Percentiles rank a stretch among this genome's conserved stretches.
Evolutionary conservation across 2,113 vertebrate genomes (phyloP).

Genomic region (Mustela lutreola): DNA sequence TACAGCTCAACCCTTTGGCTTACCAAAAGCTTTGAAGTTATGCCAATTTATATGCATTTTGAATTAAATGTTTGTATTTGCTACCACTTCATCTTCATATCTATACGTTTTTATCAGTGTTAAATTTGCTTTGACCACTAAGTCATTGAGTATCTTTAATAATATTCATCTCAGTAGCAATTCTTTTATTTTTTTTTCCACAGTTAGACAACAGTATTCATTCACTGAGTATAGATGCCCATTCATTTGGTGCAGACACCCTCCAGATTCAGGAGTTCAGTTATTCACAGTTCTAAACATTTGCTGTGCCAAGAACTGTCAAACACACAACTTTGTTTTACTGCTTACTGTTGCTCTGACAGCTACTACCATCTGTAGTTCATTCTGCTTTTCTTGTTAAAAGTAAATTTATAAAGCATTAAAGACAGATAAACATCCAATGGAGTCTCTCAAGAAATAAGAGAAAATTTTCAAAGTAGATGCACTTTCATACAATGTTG

Average conservation of each 20-base stretch:
- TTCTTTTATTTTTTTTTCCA: not conserved
- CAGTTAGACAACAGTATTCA: not conserved
- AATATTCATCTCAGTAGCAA: not conserved
- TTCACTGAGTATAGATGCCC: not conserved
- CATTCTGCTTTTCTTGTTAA: slow-evolving; percentile 15
- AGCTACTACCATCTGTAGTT: not conserved
- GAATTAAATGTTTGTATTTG: slow-evolving; percentile 10
- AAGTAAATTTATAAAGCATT: slow-evolving; percentile 37
- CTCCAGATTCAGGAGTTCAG: not conserved
- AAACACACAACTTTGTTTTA: slow-evolving; percentile 9
- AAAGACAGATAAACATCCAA: not conserved
- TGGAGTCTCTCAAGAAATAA: slow-evolving; percentile 3
- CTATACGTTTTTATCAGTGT: not conserved
- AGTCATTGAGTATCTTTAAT: not conserved
- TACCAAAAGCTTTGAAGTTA: not conserved
- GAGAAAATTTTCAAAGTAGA: not conserved
- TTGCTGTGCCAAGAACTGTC: not conserved
- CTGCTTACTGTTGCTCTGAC: not conserved
- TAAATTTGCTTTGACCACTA: slow-evolving; percentile 18
- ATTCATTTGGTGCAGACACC: not conserved
- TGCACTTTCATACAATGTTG: not conserved
- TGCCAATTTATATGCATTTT: not conserved
- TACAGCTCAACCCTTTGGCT: not conserved
- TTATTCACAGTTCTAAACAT: not conserved
- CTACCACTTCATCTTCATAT: not conserved